Conservation (phyloP, 2,113 vertebrate genomes). For the Lichenostomus cassidix region DNA sequence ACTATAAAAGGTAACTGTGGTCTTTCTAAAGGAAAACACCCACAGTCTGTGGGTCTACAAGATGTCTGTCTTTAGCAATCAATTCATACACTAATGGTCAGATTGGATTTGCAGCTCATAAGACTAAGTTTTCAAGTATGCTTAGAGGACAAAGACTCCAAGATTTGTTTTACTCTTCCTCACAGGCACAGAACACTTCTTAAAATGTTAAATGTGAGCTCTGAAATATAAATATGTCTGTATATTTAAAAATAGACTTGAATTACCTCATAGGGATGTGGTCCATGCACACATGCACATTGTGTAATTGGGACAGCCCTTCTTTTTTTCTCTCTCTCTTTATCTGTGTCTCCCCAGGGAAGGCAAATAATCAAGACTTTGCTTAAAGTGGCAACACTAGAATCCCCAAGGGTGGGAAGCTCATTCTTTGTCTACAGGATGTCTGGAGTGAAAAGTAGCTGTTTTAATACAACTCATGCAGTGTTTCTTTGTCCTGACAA, state of each 20-base stretch:
- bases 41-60: neutral
- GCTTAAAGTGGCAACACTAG: slow-evolving; percentile 55
- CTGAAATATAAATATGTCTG: slow-evolving; percentile 44
- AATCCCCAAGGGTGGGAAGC: slow-evolving; percentile 27
- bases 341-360: slow-evolving; percentile 35
- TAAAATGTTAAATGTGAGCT: slow-evolving; percentile 14
- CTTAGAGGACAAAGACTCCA: neutral
- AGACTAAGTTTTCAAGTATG: neutral
- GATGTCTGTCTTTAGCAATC: neutral
- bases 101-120: neutral
- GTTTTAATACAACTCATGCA: slow-evolving; percentile 27
- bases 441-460: slow-evolving; percentile 48
- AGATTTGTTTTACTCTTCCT: neutral
- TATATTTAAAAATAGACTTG: slow-evolving; percentile 54
- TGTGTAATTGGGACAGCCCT: slow-evolving; percentile 52
- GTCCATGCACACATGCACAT: slow-evolving; percentile 16
- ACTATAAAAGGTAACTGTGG: neutral
- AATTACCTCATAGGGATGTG: slow-evolving; percentile 57
- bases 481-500: slow-evolving; percentile 18
- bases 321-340: neutral
- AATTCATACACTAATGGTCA: neutral
- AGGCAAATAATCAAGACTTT: slow-evolving; percentile 59
- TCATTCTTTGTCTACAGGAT: slow-evolving; percentile 59
- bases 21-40: neutral
- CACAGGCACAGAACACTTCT: neutral